phyloP scores from a whole-genome alignment of 1,140 invertebrate species.

The Notospermus geniculatus region DNA sequence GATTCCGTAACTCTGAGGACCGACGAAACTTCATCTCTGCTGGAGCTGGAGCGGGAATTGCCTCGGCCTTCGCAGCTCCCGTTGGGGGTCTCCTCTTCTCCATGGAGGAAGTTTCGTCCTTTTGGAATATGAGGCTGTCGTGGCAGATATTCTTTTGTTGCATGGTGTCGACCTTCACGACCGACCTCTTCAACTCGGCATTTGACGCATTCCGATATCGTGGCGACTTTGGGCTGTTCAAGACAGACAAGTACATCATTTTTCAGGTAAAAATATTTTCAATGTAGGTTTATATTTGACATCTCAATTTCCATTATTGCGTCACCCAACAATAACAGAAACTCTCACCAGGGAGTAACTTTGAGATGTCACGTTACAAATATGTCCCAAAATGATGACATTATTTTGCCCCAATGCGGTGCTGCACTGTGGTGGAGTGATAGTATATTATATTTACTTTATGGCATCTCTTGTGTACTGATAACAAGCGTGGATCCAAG shows the following conservation, averaged over 20 bases:
- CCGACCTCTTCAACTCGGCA: constrained; percentile 57
- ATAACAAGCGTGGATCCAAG: too few species aligned
- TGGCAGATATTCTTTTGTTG: constrained; percentile 60
- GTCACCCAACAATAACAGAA: too few species aligned
- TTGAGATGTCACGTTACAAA: background rate
- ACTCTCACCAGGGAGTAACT: background rate
- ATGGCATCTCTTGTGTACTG: too few species aligned
- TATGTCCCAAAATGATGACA: background rate
- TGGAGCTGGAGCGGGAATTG: constrained; percentile 90
- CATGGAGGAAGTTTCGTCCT: constrained; percentile 78
- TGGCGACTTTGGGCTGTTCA: constrained; percentile 55
- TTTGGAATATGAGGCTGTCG: constrained; percentile 55
- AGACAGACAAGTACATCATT: constrained; percentile 50
- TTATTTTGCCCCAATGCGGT: background rate
- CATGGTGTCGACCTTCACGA: constrained; percentile 56
- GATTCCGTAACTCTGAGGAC: constrained; percentile 55
- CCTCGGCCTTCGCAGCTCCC: constrained; percentile 94
- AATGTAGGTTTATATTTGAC: background rate
- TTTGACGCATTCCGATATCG: constrained; percentile 51
- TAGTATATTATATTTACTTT: too few species aligned
- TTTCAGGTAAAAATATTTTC: constrained; percentile 27
- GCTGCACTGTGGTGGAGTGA: too few species aligned
- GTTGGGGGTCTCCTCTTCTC: constrained; percentile 96
- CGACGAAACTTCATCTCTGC: constrained; percentile 96
- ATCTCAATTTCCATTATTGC: background rate